Evolutionary conservation across 2,888 invertebrate genomes (phyloP), one percentile per base, ranked within the genome.

Genomic region (Cylindroiulus punctatus): DNA sequence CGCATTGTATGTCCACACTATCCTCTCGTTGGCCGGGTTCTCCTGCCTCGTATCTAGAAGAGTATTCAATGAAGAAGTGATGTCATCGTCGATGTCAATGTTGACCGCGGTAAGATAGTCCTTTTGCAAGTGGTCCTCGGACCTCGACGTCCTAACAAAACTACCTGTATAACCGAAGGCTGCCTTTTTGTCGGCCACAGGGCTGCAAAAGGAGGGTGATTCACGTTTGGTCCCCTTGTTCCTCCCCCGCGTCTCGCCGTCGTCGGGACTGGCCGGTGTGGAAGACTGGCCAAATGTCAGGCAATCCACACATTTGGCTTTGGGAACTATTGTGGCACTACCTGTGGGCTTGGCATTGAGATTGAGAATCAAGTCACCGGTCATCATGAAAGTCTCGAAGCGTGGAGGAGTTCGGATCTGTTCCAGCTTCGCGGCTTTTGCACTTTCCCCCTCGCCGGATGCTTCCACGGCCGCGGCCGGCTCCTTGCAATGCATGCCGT

Each of bases 361-460:
- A 92, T 97, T 97, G 89, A 98, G 93, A 91, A 98, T 98, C 90
- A 97, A 94, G 92, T 98, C 98, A 83, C 98, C 98, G 44, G 98
- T 98, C 98, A 98, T 98, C 95, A 98, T 96, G 93, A 96, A 98
- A 87, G 97, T 96, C 92, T 97, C 97, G 92, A 96, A 97, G 32
- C 88, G 88, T 19, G 89, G 89, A 52, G 88, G 88, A 30, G 87
- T 85, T 76, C 86, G 65, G 17, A 84, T 32, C 30, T 81, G 86
- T 19, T 87, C 84, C 84, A n/a, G 85, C 32, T 65, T 87, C n/a
- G 83, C 32, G n/a, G 22, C 57, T 85, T 84, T 42, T 44, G 87
- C 36, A 76, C 40, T 32, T 30, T 76, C 57, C 44, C 87, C 26
- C 84, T 84, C 52, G 83, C 88, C 52, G 84, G 42, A 22, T 76